phyloP scores from a whole-genome alignment of 2,888 invertebrate species.

The Panzeria rudis region DNA sequence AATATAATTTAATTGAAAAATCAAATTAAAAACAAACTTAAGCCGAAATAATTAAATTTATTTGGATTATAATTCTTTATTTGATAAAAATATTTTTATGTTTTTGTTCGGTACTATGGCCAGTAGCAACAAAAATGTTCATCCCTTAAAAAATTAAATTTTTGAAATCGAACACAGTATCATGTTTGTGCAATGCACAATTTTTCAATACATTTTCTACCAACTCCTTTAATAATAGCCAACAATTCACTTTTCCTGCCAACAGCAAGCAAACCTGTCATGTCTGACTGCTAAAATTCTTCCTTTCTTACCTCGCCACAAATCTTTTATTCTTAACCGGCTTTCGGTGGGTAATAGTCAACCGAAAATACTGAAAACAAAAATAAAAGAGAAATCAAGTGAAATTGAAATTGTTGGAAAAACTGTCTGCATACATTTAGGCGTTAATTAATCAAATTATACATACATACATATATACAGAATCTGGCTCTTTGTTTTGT shows the following conservation, averaged over 20 bases:
- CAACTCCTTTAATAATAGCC: not conserved
- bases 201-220: conserved; percentile 2
- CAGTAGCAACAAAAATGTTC: no score
- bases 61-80: no score
- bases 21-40: no score
- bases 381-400: conserved; percentile 41
- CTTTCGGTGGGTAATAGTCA: not conserved
- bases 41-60: no score
- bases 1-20: no score
- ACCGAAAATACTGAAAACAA: not conserved
- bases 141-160: not conserved
- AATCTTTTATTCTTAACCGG: conserved; percentile 2
- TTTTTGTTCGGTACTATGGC: no score
- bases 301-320: not conserved
- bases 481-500: conserved; percentile 36
- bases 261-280: conserved; percentile 3
- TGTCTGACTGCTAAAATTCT: conserved; percentile 14
- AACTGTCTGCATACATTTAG: conserved; percentile 72
- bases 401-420: conserved; percentile 66
- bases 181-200: not conserved
- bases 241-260: not conserved
- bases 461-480: conserved; percentile 25
- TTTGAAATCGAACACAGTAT: not conserved
- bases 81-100: no score
- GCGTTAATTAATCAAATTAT: conserved; percentile 73